These are phyloP conservation scores for Pogonomyrmex barbatus DNA, from an alignment of 1,140 invertebrate genomes.

Conservation along the genomic window DNA sequence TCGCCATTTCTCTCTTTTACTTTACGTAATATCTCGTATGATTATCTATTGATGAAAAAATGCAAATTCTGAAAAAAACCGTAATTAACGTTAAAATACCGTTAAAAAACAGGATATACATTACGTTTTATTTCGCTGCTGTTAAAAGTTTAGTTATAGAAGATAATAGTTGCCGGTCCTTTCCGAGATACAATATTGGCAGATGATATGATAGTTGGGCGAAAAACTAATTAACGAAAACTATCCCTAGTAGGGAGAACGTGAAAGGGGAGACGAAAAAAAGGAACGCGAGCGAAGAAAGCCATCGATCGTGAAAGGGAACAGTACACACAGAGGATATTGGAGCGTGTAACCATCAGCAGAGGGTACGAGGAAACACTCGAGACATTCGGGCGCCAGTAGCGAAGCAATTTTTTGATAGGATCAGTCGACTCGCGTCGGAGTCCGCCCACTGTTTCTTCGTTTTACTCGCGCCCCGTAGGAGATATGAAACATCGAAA, in stretches of 20 bases:
- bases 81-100: no score
- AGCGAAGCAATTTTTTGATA: constrained; percentile 81
- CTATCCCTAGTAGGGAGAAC: constrained; percentile 10
- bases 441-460: constrained; percentile 70
- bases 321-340: constrained; percentile 60
- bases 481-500: constrained; percentile 71
- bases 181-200: not conserved
- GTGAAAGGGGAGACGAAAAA: not conserved
- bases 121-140: not conserved
- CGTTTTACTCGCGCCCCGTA: constrained; percentile 56
- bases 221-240: constrained; percentile 41
- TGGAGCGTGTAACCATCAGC: constrained; percentile 48
- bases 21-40: not conserved
- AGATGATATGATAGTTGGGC: constrained; percentile 43
- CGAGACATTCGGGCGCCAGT: constrained; percentile 76
- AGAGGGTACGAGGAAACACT: constrained; percentile 31
- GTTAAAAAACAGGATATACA: not conserved
- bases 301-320: constrained; percentile 41
- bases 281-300: not conserved
- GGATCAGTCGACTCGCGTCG: constrained; percentile 74
- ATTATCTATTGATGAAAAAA: constrained; percentile 4
- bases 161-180: not conserved
- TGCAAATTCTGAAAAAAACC: not conserved
- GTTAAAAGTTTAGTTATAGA: not conserved
- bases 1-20: not conserved